phyloP scores from a whole-genome alignment of 2,797 vertebrate genomes.

The Halcyon leucocephala region DNA sequence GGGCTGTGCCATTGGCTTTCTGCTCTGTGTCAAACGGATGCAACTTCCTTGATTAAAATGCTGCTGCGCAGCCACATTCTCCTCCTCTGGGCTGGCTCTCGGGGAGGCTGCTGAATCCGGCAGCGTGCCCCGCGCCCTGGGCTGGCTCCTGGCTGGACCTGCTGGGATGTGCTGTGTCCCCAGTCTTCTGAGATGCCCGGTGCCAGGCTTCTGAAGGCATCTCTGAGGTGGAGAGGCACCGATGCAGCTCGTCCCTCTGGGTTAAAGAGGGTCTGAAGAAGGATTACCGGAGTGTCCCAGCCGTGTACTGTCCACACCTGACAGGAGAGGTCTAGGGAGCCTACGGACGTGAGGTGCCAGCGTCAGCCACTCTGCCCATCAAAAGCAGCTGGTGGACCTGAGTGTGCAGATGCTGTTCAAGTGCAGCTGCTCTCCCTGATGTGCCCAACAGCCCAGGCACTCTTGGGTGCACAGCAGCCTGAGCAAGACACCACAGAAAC shows the following conservation, averaged over 20 bases:
- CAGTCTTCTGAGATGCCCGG: fast-evolving
- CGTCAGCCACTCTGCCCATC: background rate
- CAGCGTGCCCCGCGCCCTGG: background rate
- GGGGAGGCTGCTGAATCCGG: background rate
- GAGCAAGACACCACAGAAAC: background rate
- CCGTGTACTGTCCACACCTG: fast-evolving
- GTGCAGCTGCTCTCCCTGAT: background rate
- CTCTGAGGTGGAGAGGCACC: background rate
- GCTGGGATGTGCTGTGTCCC: background rate
- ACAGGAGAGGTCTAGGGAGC: fast-evolving
- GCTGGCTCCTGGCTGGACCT: background rate
- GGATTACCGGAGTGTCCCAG: background rate
- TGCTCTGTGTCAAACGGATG: constrained; percentile 29
- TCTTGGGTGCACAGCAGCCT: background rate
- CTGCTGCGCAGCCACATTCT: constrained; percentile 9
- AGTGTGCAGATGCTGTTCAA: background rate
- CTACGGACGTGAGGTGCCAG: fast-evolving
- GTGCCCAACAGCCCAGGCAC: fast-evolving
- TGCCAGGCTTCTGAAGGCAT: background rate
- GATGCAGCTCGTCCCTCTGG: background rate
- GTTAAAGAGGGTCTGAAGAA: background rate
- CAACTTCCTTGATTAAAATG: constrained; percentile 60
- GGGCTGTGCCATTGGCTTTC: constrained; percentile 33
- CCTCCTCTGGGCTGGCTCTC: background rate
- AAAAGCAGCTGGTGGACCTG: background rate